Percentiles rank a stretch among this genome's conserved stretches.
phyloP scores from a whole-genome alignment of 2,113 vertebrate species.

The Mustela lutreola region DNA sequence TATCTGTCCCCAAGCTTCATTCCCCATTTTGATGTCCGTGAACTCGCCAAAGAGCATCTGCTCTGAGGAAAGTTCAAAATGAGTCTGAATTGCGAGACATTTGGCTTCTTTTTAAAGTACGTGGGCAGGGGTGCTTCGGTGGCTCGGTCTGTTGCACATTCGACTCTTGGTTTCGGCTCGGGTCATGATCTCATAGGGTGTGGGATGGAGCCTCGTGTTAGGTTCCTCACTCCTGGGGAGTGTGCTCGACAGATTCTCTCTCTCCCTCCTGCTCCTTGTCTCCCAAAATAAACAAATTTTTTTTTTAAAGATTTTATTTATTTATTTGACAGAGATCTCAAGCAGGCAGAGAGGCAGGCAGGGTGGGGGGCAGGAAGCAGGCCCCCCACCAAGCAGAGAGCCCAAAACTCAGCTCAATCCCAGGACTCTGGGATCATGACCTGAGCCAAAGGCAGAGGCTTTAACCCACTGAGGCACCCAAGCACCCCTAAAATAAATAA shows the following conservation, averaged over 20 bases:
- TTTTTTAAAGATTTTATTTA: too few relatives aligned
- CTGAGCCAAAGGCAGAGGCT: too few relatives aligned
- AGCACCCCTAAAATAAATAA: background rate
- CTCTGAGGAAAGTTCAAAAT: background rate
- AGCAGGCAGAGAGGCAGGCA: too few relatives aligned
- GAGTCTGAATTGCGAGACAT: background rate
- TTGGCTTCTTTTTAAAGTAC: background rate
- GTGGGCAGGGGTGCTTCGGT: background rate
- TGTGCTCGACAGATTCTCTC: background rate
- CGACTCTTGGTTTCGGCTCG: background rate
- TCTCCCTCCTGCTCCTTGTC: background rate
- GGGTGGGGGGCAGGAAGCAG: too few relatives aligned
- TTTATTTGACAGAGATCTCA: too few relatives aligned
- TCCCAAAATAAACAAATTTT: background rate
- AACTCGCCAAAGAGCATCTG: background rate
- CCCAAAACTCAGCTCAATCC: too few relatives aligned
- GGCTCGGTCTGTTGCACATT: background rate
- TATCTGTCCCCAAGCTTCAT: background rate
- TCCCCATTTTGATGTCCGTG: background rate
- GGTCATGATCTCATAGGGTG: background rate
- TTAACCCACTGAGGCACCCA: too few relatives aligned
- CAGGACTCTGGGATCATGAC: too few relatives aligned
- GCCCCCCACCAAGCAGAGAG: too few relatives aligned
- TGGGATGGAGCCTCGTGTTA: background rate
- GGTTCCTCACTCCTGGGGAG: background rate